These are phyloP conservation scores for Melanotaenia pygmaea DNA, from an alignment of 2,797 vertebrate genomes.

Conservation along the genomic window DNA sequence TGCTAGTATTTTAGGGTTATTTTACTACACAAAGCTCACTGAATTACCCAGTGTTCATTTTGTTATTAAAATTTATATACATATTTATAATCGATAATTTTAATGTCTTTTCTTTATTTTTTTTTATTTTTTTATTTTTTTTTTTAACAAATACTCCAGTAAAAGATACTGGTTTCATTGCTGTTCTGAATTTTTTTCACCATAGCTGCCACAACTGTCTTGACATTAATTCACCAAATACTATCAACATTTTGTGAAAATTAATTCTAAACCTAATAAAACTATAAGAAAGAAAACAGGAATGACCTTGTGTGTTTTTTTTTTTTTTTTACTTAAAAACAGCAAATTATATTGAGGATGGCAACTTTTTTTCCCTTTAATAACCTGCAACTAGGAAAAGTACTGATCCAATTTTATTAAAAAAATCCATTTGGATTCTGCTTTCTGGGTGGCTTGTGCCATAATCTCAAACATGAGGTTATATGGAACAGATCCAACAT, in stretches of 20 bases:
- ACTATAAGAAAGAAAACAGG: no score
- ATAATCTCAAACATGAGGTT: conserved; percentile 80
- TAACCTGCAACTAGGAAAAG: conserved; percentile 23
- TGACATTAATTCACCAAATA: not conserved
- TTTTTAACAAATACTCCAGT: not conserved
- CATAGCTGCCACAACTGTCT: not conserved
- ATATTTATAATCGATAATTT: no score
- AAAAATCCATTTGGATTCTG: conserved; percentile 74
- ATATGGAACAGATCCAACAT: conserved; percentile 76
- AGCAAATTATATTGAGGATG: not conserved
- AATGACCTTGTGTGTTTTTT: no score
- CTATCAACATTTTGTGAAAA: not conserved
- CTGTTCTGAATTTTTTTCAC: not conserved
- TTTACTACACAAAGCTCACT: no score
- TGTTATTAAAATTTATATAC: no score
- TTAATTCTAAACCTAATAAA: not conserved
- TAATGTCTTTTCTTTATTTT: no score
- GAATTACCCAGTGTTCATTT: no score
- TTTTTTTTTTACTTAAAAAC: not conserved
- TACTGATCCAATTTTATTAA: conserved; percentile 71
- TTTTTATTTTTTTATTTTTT: no score
- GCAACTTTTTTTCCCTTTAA: conserved; percentile 9
- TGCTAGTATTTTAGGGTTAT: no score
- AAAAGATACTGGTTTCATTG: not conserved
- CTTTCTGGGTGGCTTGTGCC: conserved; percentile 78